phyloP scores from a whole-genome alignment of 2,113 vertebrate genomes.

The Petrocephalus microphthalmus region DNA sequence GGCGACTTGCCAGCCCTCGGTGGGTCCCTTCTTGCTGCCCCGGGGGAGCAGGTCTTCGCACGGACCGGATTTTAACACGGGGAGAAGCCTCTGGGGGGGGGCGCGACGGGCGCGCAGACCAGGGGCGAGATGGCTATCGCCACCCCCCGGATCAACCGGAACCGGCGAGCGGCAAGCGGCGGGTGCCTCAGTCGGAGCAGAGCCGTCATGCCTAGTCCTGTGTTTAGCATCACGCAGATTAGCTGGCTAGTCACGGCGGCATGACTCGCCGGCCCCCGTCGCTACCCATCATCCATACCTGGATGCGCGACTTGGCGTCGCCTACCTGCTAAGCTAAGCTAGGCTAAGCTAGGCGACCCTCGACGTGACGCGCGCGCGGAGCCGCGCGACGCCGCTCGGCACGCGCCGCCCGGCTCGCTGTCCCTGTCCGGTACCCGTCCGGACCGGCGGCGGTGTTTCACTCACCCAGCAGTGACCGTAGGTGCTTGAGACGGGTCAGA shows the following conservation, averaged over 20 bases:
- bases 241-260: neutral
- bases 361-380: neutral
- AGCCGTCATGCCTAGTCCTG: neutral
- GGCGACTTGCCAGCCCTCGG: neutral
- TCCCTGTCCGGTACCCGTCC: neutral
- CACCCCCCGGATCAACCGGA: neutral
- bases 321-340: neutral
- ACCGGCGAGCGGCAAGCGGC: neutral
- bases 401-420: neutral
- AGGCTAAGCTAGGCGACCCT: neutral
- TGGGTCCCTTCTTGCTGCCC: neutral
- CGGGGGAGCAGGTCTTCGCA: neutral
- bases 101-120: neutral
- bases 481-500: conserved; percentile 88
- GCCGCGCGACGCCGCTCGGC: neutral
- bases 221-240: neutral
- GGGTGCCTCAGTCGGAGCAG: neutral
- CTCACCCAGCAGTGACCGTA: conserved; percentile 87
- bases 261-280: neutral
- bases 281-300: neutral
- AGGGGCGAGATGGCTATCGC: neutral
- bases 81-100: neutral
- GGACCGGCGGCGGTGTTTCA: conserved; percentile 42
- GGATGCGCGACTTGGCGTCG: neutral
- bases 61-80: neutral